A percentile compares a stretch with the other conserved stretches of the same genome.
These are phyloP conservation scores for Podilymbus podiceps DNA, from an alignment of 2,113 vertebrate species.

Conservation along the genomic window DNA sequence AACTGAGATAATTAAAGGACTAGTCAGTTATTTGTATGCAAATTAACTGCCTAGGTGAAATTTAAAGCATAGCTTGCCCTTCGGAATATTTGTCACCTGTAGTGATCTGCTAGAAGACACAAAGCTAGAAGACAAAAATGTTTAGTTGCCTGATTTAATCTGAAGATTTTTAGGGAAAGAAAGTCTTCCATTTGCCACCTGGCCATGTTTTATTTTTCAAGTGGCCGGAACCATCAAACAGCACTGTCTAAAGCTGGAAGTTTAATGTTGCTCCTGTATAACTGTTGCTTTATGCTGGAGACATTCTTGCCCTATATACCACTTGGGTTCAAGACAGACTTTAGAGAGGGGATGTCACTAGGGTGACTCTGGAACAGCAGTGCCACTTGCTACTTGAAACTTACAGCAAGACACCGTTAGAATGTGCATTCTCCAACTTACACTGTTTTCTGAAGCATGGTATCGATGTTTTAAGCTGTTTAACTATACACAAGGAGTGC, in stretches of 20 bases:
- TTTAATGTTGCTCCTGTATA: not conserved
- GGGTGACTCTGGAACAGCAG: not conserved
- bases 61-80: not conserved
- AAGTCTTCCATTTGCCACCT: not conserved
- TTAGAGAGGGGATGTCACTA: not conserved
- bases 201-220: not conserved
- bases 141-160: not conserved
- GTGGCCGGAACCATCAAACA: not conserved
- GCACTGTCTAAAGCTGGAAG: not conserved
- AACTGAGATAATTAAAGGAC: conserved; percentile 27
- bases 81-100: not conserved
- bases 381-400: not conserved
- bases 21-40: conserved; percentile 17
- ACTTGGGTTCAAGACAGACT: not conserved
- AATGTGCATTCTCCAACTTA: not conserved
- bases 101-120: not conserved
- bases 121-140: not conserved
- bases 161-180: not conserved
- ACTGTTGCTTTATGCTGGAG: not conserved
- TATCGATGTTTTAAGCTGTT: not conserved
- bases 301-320: not conserved
- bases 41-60: conserved; percentile 29
- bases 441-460: not conserved
- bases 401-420: not conserved
- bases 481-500: not conserved